Evolutionary conservation across 2,797 vertebrate genomes (phyloP).

Genomic region (Allobates femoralis): DNA sequence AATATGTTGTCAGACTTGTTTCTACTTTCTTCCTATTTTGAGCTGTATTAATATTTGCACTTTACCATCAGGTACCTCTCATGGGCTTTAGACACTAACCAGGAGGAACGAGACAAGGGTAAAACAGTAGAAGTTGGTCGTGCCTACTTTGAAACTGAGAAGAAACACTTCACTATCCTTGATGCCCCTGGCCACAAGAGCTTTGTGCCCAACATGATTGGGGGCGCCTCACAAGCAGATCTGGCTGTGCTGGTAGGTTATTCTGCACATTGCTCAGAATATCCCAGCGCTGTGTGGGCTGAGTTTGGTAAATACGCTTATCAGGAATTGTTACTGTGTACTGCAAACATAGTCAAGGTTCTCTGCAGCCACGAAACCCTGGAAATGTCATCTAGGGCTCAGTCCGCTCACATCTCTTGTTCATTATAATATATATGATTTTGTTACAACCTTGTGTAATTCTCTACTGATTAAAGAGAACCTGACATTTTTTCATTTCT

Average conservation of each 20-base stretch:
- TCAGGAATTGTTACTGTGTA: too few species aligned
- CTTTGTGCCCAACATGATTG: constrained; percentile 99
- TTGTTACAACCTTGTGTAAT: too few species aligned
- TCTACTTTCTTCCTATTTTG: background rate
- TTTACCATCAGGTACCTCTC: constrained; percentile 88
- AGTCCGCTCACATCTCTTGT: too few species aligned
- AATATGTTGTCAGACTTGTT: too few species aligned
- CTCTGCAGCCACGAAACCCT: too few species aligned
- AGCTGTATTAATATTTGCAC: background rate
- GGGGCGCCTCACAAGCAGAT: constrained; percentile 95
- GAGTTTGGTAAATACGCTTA: background rate
- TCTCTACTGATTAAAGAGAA: background rate
- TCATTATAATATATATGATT: too few species aligned
- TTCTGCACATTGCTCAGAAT: background rate
- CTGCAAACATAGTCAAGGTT: too few species aligned
- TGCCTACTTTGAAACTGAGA: constrained; percentile 96
- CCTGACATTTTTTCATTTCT: background rate
- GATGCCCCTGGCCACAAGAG: constrained; percentile 98
- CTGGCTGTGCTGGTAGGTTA: constrained; percentile 92
- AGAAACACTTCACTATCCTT: constrained; percentile 98
- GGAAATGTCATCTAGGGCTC: too few species aligned
- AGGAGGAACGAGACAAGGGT: constrained; percentile 97
- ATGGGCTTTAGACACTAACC: constrained; percentile 98
- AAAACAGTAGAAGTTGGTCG: constrained; percentile 98
- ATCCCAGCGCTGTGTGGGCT: background rate